phyloP scores from a whole-genome alignment of 2,797 vertebrate species.

The Dermochelys coriacea region DNA sequence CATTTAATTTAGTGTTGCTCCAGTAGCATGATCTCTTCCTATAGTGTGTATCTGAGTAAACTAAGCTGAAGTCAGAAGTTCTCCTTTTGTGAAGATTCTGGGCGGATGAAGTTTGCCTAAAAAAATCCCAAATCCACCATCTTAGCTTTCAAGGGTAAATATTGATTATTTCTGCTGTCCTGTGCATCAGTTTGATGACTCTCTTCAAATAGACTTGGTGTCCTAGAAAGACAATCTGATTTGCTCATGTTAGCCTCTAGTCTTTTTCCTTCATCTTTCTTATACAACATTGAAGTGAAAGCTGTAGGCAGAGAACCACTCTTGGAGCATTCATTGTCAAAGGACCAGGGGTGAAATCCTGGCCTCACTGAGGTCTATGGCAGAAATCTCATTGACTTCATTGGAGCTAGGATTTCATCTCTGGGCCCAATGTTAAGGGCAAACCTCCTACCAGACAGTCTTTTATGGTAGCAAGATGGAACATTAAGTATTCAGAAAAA shows the following conservation, averaged over 20 bases:
- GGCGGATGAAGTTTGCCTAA: not conserved
- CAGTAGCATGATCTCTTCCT: not conserved
- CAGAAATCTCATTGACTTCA: constrained; percentile 12
- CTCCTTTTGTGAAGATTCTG: not conserved
- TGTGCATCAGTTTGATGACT: constrained; percentile 17
- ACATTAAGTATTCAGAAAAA: not conserved
- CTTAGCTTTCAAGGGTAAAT: rapidly evolving
- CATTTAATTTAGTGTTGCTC: not conserved
- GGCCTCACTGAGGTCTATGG: constrained; percentile 7
- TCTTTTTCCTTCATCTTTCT: constrained; percentile 3
- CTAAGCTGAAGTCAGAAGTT: not conserved
- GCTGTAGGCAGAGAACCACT: not conserved
- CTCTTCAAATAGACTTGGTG: constrained; percentile 20
- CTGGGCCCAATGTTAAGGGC: not conserved
- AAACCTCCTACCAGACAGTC: not conserved
- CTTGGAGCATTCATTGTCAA: too few species aligned
- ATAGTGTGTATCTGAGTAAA: not conserved
- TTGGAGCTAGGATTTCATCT: not conserved
- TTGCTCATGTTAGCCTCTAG: not conserved
- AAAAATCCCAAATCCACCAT: too few species aligned
- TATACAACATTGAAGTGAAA: not conserved
- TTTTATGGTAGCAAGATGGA: not conserved
- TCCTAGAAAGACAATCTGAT: constrained; percentile 22
- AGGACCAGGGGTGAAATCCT: constrained; percentile 19
- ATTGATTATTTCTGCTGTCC: not conserved